Percentiles rank a stretch among this genome's conserved stretches.
phyloP scores from a whole-genome alignment of 2,797 vertebrate species.

The Scyliorhinus canicula region DNA sequence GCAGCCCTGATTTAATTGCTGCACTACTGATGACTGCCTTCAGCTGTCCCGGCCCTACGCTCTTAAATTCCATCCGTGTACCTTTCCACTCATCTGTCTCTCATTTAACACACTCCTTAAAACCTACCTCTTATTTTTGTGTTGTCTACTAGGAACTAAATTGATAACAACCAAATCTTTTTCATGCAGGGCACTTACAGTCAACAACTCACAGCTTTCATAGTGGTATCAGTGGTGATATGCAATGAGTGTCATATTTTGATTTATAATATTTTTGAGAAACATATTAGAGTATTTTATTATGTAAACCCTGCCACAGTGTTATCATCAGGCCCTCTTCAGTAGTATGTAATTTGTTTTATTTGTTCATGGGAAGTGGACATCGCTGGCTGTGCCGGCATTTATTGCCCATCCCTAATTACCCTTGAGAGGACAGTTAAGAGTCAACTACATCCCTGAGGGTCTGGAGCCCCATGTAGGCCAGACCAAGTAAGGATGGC shows the following conservation, averaged over 20 bases:
- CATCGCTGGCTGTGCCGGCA: no score
- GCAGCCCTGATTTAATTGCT: not conserved
- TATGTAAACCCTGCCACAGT: not conserved
- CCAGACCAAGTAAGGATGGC: no score
- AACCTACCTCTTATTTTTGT: not conserved
- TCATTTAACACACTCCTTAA: not conserved
- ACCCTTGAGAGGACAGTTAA: no score
- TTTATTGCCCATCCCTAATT: no score
- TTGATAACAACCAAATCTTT: not conserved
- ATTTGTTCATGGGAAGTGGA: not conserved
- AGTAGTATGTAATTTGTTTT: no score
- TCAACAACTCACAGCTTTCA: not conserved
- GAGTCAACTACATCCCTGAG: not conserved
- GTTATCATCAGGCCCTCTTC: not conserved
- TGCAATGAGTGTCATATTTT: no score
- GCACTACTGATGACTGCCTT: not conserved
- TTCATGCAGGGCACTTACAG: not conserved
- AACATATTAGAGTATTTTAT: not conserved
- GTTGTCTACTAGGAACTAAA: not conserved
- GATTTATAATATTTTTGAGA: no score
- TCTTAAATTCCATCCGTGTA: not conserved
- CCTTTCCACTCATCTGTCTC: not conserved
- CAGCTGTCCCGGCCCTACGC: not conserved
- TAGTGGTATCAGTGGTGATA: not conserved
- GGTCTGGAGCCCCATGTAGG: no score